Base-by-base conservation (phyloP, 2,888 invertebrate species). In the Drosophila demipolita region DNA sequence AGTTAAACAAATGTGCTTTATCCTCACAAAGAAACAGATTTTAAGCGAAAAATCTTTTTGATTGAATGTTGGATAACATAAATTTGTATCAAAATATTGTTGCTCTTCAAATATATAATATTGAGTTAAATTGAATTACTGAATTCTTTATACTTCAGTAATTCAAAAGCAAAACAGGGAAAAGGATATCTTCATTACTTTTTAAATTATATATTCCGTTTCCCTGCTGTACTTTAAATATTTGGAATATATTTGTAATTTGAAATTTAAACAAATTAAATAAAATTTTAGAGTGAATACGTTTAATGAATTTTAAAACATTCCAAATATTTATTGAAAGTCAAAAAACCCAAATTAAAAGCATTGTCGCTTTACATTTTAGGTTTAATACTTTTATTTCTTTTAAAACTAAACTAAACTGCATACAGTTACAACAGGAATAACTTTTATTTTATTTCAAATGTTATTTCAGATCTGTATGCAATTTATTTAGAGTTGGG, bases 11-110 rank as follows among this genome's bases (percentile, higher is more conserved):
- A 11, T 57, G 66, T 75, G 58, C 48, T 36, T 40, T 60, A 38
- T 62, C 70, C 54, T 79, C 63, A 92, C 92, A 93, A 92, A 92
- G 92, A 93, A 93, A 87, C 82, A 80, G 87, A 92, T 84, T 85
- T 90, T 91, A 93, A 92, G 93, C 89, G 59, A 90, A 91, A 91
- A 92, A 92, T 91, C 92, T 83, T 91, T 91, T 92, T 92, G 92
- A 92, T 92, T 91, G 91, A 74, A 66, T 65, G 23, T 64, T 65
- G 42, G 53, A 73, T 59, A 57, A n/a, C 59, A 64, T 49, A 26
- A 48, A 53, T 32, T 29, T 32, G 36, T 12, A 67, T 91, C 91
- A 91, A 91, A 92, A 92, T 89, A 91, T 92, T 92, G 92, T 92
- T 92, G 91, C 89, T 89, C 81, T 69, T 63, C 32, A 72, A 42